Evolutionary conservation across 2,113 vertebrate species (phyloP).

Genomic region (Recurvirostra avosetta): DNA sequence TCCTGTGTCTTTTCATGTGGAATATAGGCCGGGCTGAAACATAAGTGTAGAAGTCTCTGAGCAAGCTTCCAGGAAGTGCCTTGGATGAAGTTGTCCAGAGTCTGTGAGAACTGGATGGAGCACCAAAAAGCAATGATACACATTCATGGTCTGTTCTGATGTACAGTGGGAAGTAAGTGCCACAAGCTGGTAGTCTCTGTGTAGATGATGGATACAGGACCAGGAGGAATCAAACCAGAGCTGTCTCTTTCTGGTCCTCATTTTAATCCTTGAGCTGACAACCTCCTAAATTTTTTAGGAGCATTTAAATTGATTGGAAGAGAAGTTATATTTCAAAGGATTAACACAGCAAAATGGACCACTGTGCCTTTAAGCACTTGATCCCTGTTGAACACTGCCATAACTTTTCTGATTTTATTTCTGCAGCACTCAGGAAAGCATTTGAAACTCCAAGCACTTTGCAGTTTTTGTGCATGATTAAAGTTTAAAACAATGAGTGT

Average conservation of each 20-base stretch:
- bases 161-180: accelerated
- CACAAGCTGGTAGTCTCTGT: background rate
- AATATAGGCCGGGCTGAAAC: background rate
- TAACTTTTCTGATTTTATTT: slow-evolving; percentile 36
- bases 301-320: background rate
- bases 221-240: background rate
- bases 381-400: background rate
- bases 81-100: background rate
- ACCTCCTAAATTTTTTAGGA: background rate
- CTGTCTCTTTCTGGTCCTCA: background rate
- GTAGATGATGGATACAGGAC: background rate
- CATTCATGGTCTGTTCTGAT: background rate
- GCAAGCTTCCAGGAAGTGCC: background rate
- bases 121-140: background rate
- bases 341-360: background rate
- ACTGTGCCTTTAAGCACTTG: background rate
- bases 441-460: slow-evolving; percentile 4
- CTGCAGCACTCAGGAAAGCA: background rate
- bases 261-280: background rate
- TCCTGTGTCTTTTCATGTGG: background rate
- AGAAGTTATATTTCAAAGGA: background rate
- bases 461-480: background rate
- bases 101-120: background rate
- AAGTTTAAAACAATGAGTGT: slow-evolving; percentile 17
- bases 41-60: background rate